These are phyloP conservation scores for Syngnathus floridae DNA, from an alignment of 2,113 vertebrate species.

Conservation along the genomic window DNA sequence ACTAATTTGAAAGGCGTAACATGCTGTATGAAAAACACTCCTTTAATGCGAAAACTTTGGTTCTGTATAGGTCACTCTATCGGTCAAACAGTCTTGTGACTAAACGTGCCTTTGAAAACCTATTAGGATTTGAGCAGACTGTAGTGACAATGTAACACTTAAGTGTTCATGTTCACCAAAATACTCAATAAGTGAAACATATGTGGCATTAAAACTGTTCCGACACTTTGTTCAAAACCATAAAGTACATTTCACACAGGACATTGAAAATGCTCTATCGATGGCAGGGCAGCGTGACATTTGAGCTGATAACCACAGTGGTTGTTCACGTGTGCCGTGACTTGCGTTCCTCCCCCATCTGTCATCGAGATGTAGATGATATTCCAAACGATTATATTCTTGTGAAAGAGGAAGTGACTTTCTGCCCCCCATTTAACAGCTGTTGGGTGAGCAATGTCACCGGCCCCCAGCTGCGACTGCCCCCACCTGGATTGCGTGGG, in stretches of 20 bases:
- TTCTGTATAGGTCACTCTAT: no score
- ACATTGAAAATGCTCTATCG: background rate
- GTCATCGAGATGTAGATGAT: background rate
- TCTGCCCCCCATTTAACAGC: slow-evolving; percentile 12
- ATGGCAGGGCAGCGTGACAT: slow-evolving; percentile 10
- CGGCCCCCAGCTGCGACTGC: slow-evolving; percentile 74
- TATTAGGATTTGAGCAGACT: no score
- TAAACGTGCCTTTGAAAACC: no score
- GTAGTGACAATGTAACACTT: no score
- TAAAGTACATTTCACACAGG: background rate
- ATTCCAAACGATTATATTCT: background rate
- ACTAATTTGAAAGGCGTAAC: background rate
- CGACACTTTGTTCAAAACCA: no score
- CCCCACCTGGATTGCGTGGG: slow-evolving; percentile 93
- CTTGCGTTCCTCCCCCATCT: slow-evolving; percentile 7
- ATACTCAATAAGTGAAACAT: no score
- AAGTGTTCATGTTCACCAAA: no score
- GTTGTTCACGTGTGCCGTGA: slow-evolving; percentile 21
- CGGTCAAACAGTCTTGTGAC: no score
- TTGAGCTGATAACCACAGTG: slow-evolving; percentile 21
- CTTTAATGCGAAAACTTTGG: no score
- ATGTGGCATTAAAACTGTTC: no score
- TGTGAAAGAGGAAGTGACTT: background rate
- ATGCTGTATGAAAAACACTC: no score
- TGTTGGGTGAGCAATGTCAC: slow-evolving; percentile 69